phyloP scores from a whole-genome alignment of 1,140 invertebrate species.

The Platyscapa corneri region DNA sequence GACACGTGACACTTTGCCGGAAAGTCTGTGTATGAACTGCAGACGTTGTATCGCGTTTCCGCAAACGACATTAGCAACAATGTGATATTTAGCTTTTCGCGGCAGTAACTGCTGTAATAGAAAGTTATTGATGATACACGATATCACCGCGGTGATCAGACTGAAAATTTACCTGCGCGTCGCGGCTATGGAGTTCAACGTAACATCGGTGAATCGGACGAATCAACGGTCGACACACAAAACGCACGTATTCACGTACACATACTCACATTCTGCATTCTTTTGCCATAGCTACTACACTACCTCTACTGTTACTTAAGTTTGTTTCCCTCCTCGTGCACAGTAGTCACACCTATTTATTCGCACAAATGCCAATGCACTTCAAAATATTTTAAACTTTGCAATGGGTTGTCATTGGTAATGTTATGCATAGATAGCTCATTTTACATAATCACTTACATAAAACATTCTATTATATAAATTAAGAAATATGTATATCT shows the following conservation, averaged over 20 bases:
- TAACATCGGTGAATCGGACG: background rate
- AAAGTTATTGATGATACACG: background rate
- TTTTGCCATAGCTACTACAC: no score
- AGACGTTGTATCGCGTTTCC: background rate
- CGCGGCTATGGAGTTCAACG: background rate
- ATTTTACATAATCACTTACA: no score
- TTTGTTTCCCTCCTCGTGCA: no score
- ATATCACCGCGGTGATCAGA: background rate
- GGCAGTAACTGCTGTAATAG: background rate
- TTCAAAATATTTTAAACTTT: no score
- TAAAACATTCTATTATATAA: no score
- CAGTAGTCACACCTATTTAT: no score
- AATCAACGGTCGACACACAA: conserved; percentile 12
- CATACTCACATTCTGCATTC: no score
- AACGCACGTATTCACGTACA: background rate
- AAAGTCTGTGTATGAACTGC: background rate
- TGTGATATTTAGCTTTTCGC: background rate
- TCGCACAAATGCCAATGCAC: no score
- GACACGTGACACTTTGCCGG: background rate
- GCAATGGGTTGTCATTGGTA: no score
- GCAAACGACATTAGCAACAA: background rate
- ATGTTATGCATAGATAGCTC: no score
- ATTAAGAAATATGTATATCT: no score
- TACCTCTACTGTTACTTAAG: no score
- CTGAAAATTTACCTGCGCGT: background rate